Base-by-base conservation (phyloP, 2,113 vertebrate species). In the Columba janthina region DNA sequence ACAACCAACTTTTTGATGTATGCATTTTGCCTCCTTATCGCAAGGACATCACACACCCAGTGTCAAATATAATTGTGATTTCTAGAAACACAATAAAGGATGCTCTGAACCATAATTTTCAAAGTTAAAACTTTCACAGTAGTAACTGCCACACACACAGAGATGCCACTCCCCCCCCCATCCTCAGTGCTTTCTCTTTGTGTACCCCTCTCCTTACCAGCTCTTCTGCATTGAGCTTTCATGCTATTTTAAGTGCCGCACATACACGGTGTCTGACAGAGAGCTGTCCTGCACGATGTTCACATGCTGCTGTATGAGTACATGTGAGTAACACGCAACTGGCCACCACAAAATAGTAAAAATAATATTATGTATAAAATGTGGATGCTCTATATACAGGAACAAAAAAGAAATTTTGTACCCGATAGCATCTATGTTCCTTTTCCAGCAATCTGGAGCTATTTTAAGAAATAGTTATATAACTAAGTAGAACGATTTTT, bases 381-480 rank as follows among this genome's bases (percentile, higher is more conserved):
- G 3, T 17, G 40, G 15, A 44, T 42, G 15, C 8, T 42, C 42
- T 36, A 12, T 20, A 46, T 19, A 46, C 13, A 46, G 21, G 25
- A 79, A 61, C 4, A 5, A 21, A 75, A 36, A 8, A 50, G 16
- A 51, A 57, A 60, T 15, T 53, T 21, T 50, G 29, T 62, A 42
- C 20, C 32, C 26, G 2, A 1, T 11, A 64, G 25, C 19, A 56
- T 34, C 48, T 32, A 56, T 70, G 40, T 61, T 17, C 48, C 54
- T 65, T 42, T 74, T 62, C 42, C 46, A 88, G 34, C 20, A 75
- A 65, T 69, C 38, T 46, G 62, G 46, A 72, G 86, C 73, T 97
- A 96, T 96, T 97, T 93, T 90, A 93, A 94, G 76, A 54, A 86
- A 57, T 1, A 73, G 65, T 93, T 96, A 95, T 4, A 61, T 93